Evolutionary conservation across 2,113 vertebrate genomes (phyloP), one percentile per base, ranked within the genome.

Genomic region (Sakesphorus luctuosus): DNA sequence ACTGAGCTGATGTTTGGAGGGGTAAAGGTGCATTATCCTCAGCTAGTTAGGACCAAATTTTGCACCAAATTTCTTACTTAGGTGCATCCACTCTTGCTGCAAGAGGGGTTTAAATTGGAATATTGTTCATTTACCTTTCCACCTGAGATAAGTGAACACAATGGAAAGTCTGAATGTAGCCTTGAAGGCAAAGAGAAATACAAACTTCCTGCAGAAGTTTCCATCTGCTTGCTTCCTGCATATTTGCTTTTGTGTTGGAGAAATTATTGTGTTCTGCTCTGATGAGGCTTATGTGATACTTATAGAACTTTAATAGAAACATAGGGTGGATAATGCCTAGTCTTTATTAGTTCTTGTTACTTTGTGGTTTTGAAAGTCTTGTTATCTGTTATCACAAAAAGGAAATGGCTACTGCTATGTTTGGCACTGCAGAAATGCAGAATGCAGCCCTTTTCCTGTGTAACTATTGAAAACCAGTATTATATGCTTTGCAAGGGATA

Each of bases 261-360:
- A 11, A 52, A 12, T 69, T 40, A 56, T 80, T 74, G 62, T 81
- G 52, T 63, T 84, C 73, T 84, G 52, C 65, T 75, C 86, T 78
- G 78, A 82, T 84, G 62, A 76, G 43, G 74, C 71, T 93, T 87
- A 52, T 87, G 67, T 80, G 84, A 81, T 90, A 58, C 73, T 78
- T 84, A 84, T 61, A 40, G 56, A 91, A 87, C 61, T 75, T 44
- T 84, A 93, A 77, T 84, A 90, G 94, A 86, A 94, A 89, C 0
- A 7, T 63, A 68, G 68, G 53, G 61, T 77, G 90, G 78, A 58
- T 82, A 91, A 89, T 36, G 55, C 62, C 56, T 88, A 67, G 26
- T 90, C 66, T 95, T 87, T 95, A 93, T 95, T 93, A 89, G 49
- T 81, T 95, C 87, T 84, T 94, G 77, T 92, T 89, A 84, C 77